phyloP scores from a whole-genome alignment of 92 coral and sea anemone species.

The Hydrozoanthus gracilis region DNA sequence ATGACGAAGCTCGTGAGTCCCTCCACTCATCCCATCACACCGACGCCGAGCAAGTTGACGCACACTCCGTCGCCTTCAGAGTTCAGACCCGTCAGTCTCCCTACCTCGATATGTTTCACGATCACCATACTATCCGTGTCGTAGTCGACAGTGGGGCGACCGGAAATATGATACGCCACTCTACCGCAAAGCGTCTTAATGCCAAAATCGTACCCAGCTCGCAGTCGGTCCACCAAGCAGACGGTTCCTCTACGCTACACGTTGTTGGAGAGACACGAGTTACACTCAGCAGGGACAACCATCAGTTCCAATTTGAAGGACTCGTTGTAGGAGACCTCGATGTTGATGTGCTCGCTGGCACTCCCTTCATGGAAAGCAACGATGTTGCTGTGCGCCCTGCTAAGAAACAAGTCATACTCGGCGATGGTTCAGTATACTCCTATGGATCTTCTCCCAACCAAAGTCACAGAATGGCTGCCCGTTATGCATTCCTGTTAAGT shows the following conservation, averaged over 20 bases:
- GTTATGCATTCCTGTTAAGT: slow-evolving; percentile 13
- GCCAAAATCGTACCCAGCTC: slow-evolving; percentile 58
- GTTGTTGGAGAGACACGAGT: slow-evolving; percentile 52
- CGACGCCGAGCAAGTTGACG: slow-evolving; percentile 16
- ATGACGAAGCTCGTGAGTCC: slow-evolving; percentile 34
- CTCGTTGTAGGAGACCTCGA: slow-evolving; percentile 49
- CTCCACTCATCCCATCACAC: slow-evolving; percentile 5
- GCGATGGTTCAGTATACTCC: slow-evolving; percentile 3
- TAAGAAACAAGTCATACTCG: slow-evolving; percentile 15
- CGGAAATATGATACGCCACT: slow-evolving; percentile 66
- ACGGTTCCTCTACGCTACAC: slow-evolving; percentile 59
- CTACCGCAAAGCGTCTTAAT: slow-evolving; percentile 63
- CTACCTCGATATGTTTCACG: slow-evolving; percentile 51
- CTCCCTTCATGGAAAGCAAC: slow-evolving; percentile 63
- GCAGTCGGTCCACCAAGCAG: slow-evolving; percentile 62
- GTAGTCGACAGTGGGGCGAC: slow-evolving; percentile 74
- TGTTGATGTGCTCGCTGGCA: slow-evolving; percentile 43
- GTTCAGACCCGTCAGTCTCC: slow-evolving; percentile 57
- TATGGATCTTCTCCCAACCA: slow-evolving; percentile 11
- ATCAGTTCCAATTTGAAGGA: slow-evolving; percentile 38
- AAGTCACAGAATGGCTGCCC: not conserved
- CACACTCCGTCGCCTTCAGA: slow-evolving; percentile 31
- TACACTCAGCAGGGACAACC: slow-evolving; percentile 48
- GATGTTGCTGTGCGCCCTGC: slow-evolving; percentile 66
- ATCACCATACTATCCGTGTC: slow-evolving; percentile 51